Percentiles rank a stretch among this genome's conserved stretches.
Conservation (phyloP, 30 jellyfish, hydroid and myxozoan genomes). For the Hydractinia symbiolongicarpus region DNA sequence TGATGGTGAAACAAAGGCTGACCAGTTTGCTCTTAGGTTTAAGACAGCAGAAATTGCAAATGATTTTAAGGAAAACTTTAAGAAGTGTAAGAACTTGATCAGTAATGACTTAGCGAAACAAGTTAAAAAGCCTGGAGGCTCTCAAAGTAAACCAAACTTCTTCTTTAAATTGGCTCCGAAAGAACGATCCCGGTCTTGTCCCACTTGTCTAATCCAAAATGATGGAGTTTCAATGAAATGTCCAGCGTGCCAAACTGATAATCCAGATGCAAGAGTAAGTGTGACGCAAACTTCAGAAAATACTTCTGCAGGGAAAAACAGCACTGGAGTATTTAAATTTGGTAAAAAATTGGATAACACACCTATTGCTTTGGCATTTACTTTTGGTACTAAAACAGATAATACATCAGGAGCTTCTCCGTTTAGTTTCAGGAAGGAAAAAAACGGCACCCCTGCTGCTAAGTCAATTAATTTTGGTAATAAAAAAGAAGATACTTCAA, state of each 20-base stretch:
- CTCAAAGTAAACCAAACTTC: background rate
- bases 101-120: background rate
- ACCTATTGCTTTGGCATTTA: background rate
- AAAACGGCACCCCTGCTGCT: background rate
- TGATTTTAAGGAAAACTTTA: slow-evolving; percentile 40
- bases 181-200: slow-evolving; percentile 28
- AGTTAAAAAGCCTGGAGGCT: background rate
- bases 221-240: background rate
- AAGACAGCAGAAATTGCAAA: slow-evolving; percentile 31
- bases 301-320: too few relatives aligned
- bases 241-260: slow-evolving; percentile 31
- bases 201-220: slow-evolving; percentile 21
- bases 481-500: background rate
- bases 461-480: background rate
- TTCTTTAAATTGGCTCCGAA: slow-evolving; percentile 18
- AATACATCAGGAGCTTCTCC: background rate
- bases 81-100: slow-evolving; percentile 7
- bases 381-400: slow-evolving; percentile 9
- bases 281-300: background rate
- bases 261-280: slow-evolving; percentile 18
- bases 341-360: background rate
- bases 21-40: slow-evolving; percentile 56
- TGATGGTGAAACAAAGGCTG: slow-evolving; percentile 63
- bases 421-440: background rate
- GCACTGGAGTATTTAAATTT: background rate